Percentiles rank a stretch among this genome's conserved stretches.
Evolutionary conservation across 1,140 invertebrate species (phyloP).

Genomic region (Habropoda laboriosa): DNA sequence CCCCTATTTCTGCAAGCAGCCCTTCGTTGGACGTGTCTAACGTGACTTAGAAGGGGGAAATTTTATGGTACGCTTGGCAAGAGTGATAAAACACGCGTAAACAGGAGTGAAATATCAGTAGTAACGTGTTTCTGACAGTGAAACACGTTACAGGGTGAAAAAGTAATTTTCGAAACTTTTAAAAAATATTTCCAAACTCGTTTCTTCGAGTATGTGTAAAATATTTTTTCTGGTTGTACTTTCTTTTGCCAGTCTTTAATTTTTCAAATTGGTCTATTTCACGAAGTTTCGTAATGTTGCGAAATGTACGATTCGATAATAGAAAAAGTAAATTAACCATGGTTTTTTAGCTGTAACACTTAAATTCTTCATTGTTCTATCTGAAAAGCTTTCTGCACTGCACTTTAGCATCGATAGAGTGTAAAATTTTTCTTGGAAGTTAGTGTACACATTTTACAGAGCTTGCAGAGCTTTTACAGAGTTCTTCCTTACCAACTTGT

Average conservation of each 20-base stretch:
- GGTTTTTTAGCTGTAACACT: no score
- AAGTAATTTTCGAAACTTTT: neutral
- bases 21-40: neutral
- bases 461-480: no score
- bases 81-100: neutral
- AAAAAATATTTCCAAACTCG: no score
- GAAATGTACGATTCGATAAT: no score
- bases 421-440: neutral
- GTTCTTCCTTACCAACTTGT: slow-evolving; percentile 44
- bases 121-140: neutral
- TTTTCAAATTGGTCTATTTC: no score
- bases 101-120: neutral
- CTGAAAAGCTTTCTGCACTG: slow-evolving; percentile 16
- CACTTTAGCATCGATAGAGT: slow-evolving; percentile 18
- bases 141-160: neutral
- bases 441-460: no score
- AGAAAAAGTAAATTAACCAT: no score
- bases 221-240: no score
- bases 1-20: neutral
- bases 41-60: neutral
- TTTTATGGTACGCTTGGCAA: neutral
- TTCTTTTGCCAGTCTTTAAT: no score
- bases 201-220: no score
- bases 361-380: neutral
- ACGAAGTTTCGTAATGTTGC: no score